Percentiles rank a stretch among this genome's conserved stretches.
Evolutionary conservation across 2,797 vertebrate species (phyloP).

Genomic region (Labeo calbasu): DNA sequence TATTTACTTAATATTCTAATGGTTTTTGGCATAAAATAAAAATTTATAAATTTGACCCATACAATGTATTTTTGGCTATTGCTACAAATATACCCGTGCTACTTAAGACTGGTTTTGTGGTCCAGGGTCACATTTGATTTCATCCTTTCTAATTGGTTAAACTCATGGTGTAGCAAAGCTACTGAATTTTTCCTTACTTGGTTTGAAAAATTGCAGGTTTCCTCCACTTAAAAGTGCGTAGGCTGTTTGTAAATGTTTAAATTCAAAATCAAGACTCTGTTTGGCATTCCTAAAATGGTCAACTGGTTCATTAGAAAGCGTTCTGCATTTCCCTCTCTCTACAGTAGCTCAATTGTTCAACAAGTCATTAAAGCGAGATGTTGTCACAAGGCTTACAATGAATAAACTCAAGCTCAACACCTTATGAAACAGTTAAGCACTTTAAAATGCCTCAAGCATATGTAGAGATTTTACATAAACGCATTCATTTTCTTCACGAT

Average conservation of each 20-base stretch:
- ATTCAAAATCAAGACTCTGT: not conserved
- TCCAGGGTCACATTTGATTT: not conserved
- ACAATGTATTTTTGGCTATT: no score
- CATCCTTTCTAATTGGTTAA: not conserved
- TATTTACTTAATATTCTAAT: no score
- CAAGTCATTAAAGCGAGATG: slow-evolving; percentile 5
- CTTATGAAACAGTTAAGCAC: slow-evolving; percentile 22
- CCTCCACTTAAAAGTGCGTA: not conserved
- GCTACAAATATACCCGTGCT: no score
- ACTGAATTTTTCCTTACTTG: not conserved
- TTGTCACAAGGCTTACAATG: not conserved
- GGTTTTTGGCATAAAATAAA: no score
- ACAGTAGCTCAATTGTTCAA: slow-evolving; percentile 22
- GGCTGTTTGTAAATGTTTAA: not conserved
- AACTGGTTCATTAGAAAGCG: not conserved
- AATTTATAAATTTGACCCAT: no score
- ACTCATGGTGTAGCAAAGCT: not conserved
- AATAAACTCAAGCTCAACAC: not conserved
- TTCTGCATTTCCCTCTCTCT: not conserved
- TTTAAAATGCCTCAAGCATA: not conserved
- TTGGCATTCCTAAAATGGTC: not conserved
- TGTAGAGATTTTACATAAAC: slow-evolving; percentile 12
- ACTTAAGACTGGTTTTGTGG: no score
- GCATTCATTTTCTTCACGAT: not conserved
- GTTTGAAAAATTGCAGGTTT: not conserved